phyloP scores from a whole-genome alignment of 2,797 vertebrate species.

The Thalassophryne amazonica region DNA sequence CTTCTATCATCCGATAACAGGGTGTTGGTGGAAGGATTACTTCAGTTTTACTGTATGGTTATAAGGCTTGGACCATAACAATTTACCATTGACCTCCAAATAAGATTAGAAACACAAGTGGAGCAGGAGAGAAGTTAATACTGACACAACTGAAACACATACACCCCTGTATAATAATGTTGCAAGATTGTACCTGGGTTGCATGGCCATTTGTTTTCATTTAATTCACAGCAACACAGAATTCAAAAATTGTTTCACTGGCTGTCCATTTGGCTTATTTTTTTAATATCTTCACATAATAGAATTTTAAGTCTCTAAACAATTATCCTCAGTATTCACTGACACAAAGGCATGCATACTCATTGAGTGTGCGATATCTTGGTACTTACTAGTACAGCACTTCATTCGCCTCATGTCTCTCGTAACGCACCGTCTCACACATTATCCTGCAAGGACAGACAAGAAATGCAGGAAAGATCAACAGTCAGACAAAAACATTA shows the following conservation, averaged over 20 bases:
- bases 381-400: constrained; percentile 97
- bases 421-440: constrained; percentile 97
- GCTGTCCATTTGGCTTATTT: not conserved
- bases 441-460: constrained; percentile 84
- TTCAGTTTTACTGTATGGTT: too few species aligned
- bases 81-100: too few species aligned
- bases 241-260: not conserved
- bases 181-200: not conserved
- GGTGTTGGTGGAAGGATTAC: too few species aligned
- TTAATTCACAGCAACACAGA: constrained; percentile 2
- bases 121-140: not conserved
- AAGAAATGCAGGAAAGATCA: not conserved
- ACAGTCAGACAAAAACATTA: constrained; percentile 10
- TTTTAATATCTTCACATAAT: not conserved
- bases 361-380: not conserved
- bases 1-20: too few species aligned
- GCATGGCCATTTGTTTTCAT: constrained; percentile 37
- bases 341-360: not conserved
- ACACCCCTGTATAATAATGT: not conserved
- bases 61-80: too few species aligned
- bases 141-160: not conserved
- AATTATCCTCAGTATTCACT: constrained; percentile 10
- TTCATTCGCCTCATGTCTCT: constrained; percentile 97
- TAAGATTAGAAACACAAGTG: too few species aligned
- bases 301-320: not conserved